Base-by-base conservation (phyloP, 2,113 vertebrate species). In the Anoura caudifer region DNA sequence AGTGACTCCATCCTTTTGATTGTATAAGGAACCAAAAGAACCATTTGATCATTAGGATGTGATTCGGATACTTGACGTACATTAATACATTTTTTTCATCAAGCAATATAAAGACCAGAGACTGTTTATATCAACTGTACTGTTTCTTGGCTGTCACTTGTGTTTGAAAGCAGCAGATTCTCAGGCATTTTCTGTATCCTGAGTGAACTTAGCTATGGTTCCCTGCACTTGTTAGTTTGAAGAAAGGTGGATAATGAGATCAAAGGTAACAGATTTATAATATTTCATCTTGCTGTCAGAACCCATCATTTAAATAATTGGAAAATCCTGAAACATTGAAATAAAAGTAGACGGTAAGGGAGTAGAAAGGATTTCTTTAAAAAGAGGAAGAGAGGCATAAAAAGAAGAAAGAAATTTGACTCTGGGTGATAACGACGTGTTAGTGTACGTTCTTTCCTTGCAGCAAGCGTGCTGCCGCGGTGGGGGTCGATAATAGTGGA, bases 241-340 rank as follows among this genome's bases (percentile, higher is more conserved):
- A 96, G 63, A 72, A 70, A 73, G 15, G n/a, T 31, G 2, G 79
- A 15, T 95, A 73, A 87, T 94, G 56, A 91, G 38, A 89, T 82
- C 33, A 94, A 95, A 50, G 22, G 43, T 72, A 92, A 91, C 4
- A 45, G 13, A 41, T 4, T n/a, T 75, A 70, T 17, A 43, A 70
- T 83, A 70, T 69, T 93, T 96, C 70, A 96, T 50, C 56, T 36
- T 79, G n/a, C 28, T 90, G 24, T 95, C 90, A 83, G 92, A 83
- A 93, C 15, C 47, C 89, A 26, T 61, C 70, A 54, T 90, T 92
- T 94, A 94, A 94, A 70, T 92, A 85, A 91, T 63, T 75, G 83
- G 47, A 93, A 90, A 92, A n/a, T 95, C 87, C 43, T 22, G 81
- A 92, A 87, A 72, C 15, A 41, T 41, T 96, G 50, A 94, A 95